Evolutionary conservation across 2,797 vertebrate genomes (phyloP), one percentile per base, ranked within the genome.

Genomic region (Neopelma chrysocephalum): DNA sequence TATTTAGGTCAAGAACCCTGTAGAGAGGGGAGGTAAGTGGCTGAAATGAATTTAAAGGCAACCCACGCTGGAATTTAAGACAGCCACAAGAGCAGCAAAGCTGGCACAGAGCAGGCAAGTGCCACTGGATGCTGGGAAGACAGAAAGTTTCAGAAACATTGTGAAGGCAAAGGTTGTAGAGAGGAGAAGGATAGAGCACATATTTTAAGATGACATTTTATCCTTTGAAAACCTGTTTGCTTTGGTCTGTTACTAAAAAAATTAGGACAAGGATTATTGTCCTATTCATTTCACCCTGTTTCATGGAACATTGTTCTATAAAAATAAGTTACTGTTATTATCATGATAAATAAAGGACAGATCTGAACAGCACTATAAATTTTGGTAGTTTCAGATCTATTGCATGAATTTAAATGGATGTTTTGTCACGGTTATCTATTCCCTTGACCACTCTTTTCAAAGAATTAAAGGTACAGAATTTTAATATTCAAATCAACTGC

Each of bases 331-430:
- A 96, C 87, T 95, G 93, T 87, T 96, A 89, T 89, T 97, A 96
- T 96, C 81, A 87, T 96, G 95, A 97, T 96, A 97, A 97, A 97
- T 97, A 97, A 97, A 95, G 95, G 97, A 97, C 91, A 97, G 88
- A 90, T 96, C 89, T 97, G 95, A 96, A 94, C 93, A 97, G 94
- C 66, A 71, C 94, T 96, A 97, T 96, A 97, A 96, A 97, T 97
- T 97, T 70, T 85, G 87, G 91, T 95, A 87, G 95, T 50, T 97
- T 98, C 96, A 97, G 93, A 96, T 97, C 91, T 96, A 97, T 96
- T 97, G 91, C 93, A 96, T 95, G 94, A 97, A 97, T 97, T 97
- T 97, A 97, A 98, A 97, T 97, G 82, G 95, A 97, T 85, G 84
- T 79, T 96, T 98, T 98, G 96, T 97, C 94, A 97, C 32, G 31